Base-by-base conservation (phyloP, 2,797 vertebrate species). In the Enteromius treurensis region DNA sequence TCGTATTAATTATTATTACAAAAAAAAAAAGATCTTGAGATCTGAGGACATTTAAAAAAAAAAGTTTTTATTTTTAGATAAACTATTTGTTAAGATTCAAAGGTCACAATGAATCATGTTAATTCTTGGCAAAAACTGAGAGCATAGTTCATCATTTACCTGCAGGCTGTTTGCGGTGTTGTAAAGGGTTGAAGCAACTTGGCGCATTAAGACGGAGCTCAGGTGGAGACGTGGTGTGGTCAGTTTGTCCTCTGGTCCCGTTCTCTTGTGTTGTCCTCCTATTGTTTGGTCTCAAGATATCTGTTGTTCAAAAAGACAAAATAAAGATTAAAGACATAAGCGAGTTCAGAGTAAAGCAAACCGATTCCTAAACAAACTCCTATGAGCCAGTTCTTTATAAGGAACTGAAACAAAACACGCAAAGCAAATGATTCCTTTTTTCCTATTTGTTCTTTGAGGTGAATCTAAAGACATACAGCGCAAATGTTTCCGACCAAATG, bases 271-370 rank as follows among this genome's bases (percentile, higher is more conserved):
- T 71, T 34, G 2, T 74, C 71, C 13, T 73, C 4, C 70, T n/a
- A 3, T 74, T 13, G 9, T 73, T 34, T 73, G 17, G 17, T 34
- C 45, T 29, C 68, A 47, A 40, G n/a, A 60, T 58, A 23, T 60
- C 55, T 77, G 55, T 45, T 34, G 49, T 55, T 75, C 32, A 75
- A 76, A 76, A 75, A 58, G 51, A 75, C 32, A 58, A 23, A 40
- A 53, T 34, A 3, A n/a, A 14, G 5, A 53, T 34, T 21, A 69
- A 60, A 68, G 6, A 42, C 67, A 65, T 32, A 3, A 64, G 6
- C 3, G 7, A 7, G 37, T 37, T 7, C 62, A 37, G 32, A 4
- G 3, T 1, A 26, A 45, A 49, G 5, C 13, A 55, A 55, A 26
- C 11, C 3, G 21, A 40, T 40, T 75, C 32, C 45, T 10, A 0